These are phyloP conservation scores for Uropsilus gracilis DNA, from an alignment of 2,113 vertebrate species.

Conservation along the genomic window DNA sequence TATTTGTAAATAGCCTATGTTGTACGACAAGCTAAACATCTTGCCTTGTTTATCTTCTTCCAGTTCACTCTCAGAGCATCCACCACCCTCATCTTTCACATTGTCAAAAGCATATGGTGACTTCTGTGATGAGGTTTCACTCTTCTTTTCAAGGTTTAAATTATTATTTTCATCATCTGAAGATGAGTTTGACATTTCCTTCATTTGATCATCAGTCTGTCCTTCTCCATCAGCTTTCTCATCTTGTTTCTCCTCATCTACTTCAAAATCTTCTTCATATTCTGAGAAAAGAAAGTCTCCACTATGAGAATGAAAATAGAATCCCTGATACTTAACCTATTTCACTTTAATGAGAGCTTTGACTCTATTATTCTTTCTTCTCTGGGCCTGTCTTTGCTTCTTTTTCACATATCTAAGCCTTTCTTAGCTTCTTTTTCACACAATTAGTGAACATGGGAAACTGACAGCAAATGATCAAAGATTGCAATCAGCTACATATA, in stretches of 20 bases:
- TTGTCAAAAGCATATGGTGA: conserved; percentile 63
- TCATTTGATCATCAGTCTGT: conserved; percentile 75
- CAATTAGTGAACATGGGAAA: conserved; percentile 63
- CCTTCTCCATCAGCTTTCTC: conserved; percentile 83
- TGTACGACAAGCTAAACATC: conserved; percentile 56
- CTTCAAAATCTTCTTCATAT: conserved; percentile 96
- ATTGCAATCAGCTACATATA: conserved; percentile 4
- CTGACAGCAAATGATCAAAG: conserved; percentile 57
- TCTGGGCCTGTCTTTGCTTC: conserved; percentile 32
- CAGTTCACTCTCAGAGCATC: conserved; percentile 80
- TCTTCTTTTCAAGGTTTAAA: conserved; percentile 67
- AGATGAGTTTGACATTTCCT: conserved; percentile 81
- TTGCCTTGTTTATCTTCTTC: conserved; percentile 85
- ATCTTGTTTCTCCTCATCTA: conserved; percentile 87
- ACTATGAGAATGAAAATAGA: conserved; percentile 67
- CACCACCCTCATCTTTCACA: conserved; percentile 66
- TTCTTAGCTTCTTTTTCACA: conserved; percentile 56
- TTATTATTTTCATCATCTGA: conserved; percentile 76
- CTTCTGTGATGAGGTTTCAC: conserved; percentile 59
- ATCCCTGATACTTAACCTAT: conserved; percentile 33
- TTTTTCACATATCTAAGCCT: conserved; percentile 53
- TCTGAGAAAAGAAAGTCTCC: conserved; percentile 84
- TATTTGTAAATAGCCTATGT: neutral
- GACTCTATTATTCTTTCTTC: conserved; percentile 54
- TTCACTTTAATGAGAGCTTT: conserved; percentile 63